Evolutionary conservation across 2,888 invertebrate species (phyloP).

Genomic region (Antheraea assamensis): DNA sequence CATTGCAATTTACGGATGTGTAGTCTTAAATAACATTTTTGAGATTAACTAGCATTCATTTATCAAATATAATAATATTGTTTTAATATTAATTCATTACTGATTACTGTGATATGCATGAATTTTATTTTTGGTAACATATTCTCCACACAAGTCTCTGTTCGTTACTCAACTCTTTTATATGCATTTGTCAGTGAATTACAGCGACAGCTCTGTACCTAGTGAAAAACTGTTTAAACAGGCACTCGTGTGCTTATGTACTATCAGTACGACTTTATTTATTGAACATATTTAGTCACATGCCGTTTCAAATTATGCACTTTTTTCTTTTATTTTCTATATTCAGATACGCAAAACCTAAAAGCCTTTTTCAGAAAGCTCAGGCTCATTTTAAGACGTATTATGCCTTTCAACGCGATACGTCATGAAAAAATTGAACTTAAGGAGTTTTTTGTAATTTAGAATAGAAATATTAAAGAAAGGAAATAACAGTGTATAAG

Average conservation of each 20-base stretch:
- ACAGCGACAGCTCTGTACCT: slow-evolving; percentile 71
- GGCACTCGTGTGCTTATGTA: slow-evolving; percentile 16
- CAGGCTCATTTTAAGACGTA: no score
- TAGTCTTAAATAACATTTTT: no score
- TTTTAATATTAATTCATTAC: no score
- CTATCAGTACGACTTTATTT: slow-evolving; percentile 1
- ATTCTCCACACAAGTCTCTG: slow-evolving; percentile 47
- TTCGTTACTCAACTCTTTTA: slow-evolving; percentile 71
- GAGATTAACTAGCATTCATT: no score
- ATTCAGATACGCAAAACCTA: no score
- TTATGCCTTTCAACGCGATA: no score
- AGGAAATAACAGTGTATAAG: background rate
- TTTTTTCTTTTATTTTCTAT: background rate
- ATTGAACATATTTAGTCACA: background rate
- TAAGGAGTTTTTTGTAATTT: background rate
- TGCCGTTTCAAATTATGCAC: background rate
- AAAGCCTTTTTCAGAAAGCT: no score
- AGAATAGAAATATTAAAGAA: background rate
- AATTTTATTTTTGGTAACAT: background rate
- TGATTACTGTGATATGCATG: no score
- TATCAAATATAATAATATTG: no score
- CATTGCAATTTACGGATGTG: no score
- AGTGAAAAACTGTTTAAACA: slow-evolving; percentile 66
- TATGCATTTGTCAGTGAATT: slow-evolving; percentile 81
- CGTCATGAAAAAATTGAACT: no score